Conservation (phyloP, 2,888 invertebrate species). For the Acrobasis consociella region DNA sequence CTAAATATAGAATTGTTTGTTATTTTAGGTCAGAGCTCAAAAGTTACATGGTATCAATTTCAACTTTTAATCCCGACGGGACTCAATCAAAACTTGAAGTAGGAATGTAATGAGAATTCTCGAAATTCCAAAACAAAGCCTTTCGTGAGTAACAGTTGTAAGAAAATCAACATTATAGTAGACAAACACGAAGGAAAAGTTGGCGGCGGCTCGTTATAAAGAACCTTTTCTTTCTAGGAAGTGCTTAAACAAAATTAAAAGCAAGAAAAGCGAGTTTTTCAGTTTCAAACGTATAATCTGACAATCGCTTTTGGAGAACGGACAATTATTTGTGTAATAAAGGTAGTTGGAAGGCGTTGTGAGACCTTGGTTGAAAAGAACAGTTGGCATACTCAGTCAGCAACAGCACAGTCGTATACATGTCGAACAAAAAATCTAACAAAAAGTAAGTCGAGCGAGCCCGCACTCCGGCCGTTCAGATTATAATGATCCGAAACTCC, state of each 20-base stretch:
- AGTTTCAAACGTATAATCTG: conserved; percentile 52
- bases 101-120: conserved; percentile 52
- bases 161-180: conserved; percentile 61
- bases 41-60: conserved; percentile 40
- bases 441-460: conserved; percentile 61
- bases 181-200: conserved; percentile 68
- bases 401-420: conserved; percentile 54
- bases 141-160: conserved; percentile 70
- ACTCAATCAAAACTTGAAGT: conserved; percentile 44
- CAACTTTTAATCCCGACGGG: conserved; percentile 38
- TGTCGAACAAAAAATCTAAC: conserved; percentile 64
- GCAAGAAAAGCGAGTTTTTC: conserved; percentile 54
- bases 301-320: conserved; percentile 57
- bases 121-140: conserved; percentile 51
- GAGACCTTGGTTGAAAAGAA: conserved; percentile 73
- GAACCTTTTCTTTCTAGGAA: conserved; percentile 67
- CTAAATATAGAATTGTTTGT: conserved; percentile 39
- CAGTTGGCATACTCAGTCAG: conserved; percentile 57
- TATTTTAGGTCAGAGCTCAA: conserved; percentile 41
- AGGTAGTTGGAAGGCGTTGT: conserved; percentile 50
- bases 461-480: conserved; percentile 61
- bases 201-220: conserved; percentile 46
- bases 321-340: conserved; percentile 58
- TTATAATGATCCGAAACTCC: conserved; percentile 71
- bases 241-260: conserved; percentile 62